Base-by-base conservation (phyloP, 2,888 invertebrate species). In the Stenolophus ochropezus region DNA sequence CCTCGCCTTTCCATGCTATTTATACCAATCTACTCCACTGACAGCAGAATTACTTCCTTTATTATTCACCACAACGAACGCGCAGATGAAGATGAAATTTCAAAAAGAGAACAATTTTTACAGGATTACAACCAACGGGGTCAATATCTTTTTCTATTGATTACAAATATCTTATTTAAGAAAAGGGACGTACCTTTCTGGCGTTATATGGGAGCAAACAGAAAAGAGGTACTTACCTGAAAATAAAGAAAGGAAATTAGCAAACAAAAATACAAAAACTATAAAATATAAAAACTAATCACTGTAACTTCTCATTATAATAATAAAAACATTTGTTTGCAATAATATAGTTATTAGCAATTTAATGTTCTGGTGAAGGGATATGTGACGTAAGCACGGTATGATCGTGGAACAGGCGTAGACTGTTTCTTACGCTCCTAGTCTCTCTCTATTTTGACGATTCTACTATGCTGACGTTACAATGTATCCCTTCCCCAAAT, bases 1-100 rank as follows among this genome's bases (percentile, higher is more conserved):
- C 33, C 33, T 42, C 33, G 33, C 33, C 33, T 42, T 42, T 42
- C 33, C 2, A 11, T 42, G 33, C 33, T 42, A 42, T 42, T 42
- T 42, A 42, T 42, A 42, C 33, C 33, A 42, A 42, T 42, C 33
- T 42, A 42, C 33, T 42, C 33, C 11, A 2, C 33, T 42, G 33
- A 8, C 61, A 25, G 25, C 21, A 33, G 27, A 21, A 69, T 69
- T 69, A 69, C 65, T 69, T 69, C 23, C 65, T 69, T 33, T 33
- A 69, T 69, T 69, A 69, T 61, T 61, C 23, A 61, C 20, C 18
- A 18, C 21, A 42, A 42, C 8, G 8, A 42, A 42, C 33, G 11
- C 4, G 33, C 2, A 42, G 33, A 42, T 42, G 33, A 42, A 42
- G 33, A 42, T 42, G 33, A 42, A 42, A 42, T 42, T 42, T 42